Base-by-base conservation (phyloP, 2,113 vertebrate genomes). In the Pogona vitticeps region DNA sequence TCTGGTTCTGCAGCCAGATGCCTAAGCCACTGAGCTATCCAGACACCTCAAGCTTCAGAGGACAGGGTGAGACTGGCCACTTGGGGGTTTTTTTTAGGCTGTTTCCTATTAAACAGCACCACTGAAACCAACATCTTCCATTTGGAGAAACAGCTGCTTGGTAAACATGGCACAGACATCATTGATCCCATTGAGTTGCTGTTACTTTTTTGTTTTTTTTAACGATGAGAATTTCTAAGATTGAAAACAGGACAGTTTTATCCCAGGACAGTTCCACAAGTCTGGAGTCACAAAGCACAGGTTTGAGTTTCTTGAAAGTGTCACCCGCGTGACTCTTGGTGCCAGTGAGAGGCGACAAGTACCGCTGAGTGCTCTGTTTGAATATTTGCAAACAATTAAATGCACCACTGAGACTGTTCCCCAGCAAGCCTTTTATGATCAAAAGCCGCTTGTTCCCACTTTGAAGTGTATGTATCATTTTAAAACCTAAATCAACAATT, bases 401-500 rank as follows among this genome's bases (percentile, higher is more conserved):
- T 15, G 28, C 31, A 23, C 38, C 42, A 26, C 6, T 3, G 68
- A 80, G 52, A 36, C 36, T 59, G 46, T 86, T 21, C 65, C 18
- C 18, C 28, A 17, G 28, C 67, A 86, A 42, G 67, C 68, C 67
- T 73, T 72, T 85, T 17, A 72, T 72, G 65, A 73, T 86, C 76
- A 86, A 80, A 86, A 18, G 15, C 20, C 58, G 28, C 42, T 42
- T 73, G 67, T 75, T 63, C 58, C 18, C 56, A 18, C 75, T 83
- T 88, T 76, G 67, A 83, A 42, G n/a, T 28, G 23, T 31, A 72
- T 12, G 28, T 15, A 52, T 52, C 46, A 52, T 21, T 79, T 72
- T 63, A 71, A 63, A 83, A 78, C 38, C 80, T 36, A 78, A 28
- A 83, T 63, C 52, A 77, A 78, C 75, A 63, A 88, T 72, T 83